Conservation (phyloP, 1,140 invertebrate species). For the Phymorhynchus buccinoides region DNA sequence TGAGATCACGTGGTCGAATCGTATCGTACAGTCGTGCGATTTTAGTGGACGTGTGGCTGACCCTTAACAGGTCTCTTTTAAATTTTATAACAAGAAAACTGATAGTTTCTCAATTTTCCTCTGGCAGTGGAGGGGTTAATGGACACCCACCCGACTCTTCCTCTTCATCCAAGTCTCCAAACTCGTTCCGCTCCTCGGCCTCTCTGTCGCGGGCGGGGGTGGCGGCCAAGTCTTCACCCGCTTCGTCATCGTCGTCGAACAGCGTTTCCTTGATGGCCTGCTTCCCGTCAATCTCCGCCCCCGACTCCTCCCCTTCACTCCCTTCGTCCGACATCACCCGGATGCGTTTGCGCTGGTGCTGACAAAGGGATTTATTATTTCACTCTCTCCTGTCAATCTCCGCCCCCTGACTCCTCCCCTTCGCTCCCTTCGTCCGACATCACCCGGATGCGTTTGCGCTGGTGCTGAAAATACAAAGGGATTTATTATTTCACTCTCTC, state of each 20-base stretch:
- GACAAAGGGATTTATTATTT: slow-evolving; percentile 13
- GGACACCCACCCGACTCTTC: slow-evolving; percentile 69
- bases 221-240: slow-evolving; percentile 76
- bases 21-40: too few species aligned
- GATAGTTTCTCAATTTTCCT: too few species aligned
- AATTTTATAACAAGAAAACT: too few species aligned
- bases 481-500: too few species aligned
- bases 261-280: slow-evolving; percentile 91
- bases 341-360: slow-evolving; percentile 90
- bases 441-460: slow-evolving; percentile 87
- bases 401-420: slow-evolving; percentile 90
- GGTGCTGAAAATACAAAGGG: slow-evolving; percentile 76
- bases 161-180: slow-evolving; percentile 67
- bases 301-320: slow-evolving; percentile 88
- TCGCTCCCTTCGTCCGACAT: slow-evolving; percentile 75
- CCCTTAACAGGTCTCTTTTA: too few species aligned
- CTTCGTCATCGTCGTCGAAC: slow-evolving; percentile 87
- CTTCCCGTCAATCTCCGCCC: slow-evolving; percentile 81
- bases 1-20: too few species aligned
- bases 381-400: slow-evolving; percentile 82
- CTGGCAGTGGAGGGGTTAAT: too few species aligned
- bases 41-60: too few species aligned
- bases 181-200: slow-evolving; percentile 71
- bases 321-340: slow-evolving; percentile 74
- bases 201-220: slow-evolving; percentile 69